Base-by-base conservation (phyloP, 2,888 invertebrate species). In the Nomada hirtipes region DNA sequence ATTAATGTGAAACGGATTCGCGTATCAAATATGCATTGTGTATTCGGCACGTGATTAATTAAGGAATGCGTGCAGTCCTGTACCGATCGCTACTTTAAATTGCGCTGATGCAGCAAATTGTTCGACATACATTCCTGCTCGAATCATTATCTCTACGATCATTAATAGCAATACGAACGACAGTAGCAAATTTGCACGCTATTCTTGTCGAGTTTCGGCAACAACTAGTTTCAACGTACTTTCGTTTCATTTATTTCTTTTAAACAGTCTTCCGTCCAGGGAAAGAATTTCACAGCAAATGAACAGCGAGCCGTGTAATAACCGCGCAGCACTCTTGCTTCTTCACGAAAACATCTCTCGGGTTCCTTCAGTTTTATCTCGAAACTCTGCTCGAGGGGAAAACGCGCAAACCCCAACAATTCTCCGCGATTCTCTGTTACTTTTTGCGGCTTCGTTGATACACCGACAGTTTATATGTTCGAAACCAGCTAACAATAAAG, bases 41-140 rank as follows among this genome's bases (percentile, higher is more conserved):
- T 47, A 52, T 23, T n/a, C 2, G 15, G 11, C n/a, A 52, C 50
- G 26, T 50, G 65, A 67, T 79, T 74, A 81, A 81, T 81, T 55
- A 70, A 70, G 65, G 18, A 65, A 60, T 36, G 18, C 36, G 26
- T 50, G 57, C 9, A 36, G 36, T 36, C 23, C 7, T 55, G n/a
- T 10, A 23, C 10, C 59, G 18, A 60, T 36, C 64, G 44, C 57
- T 50, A 36, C 63, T 68, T 69, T 68, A 63, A 72, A 59, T 79
- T 67, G 36, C 4, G 0, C 13, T 0, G 2, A 47, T 11, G 42
- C 3, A 13, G 26, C 47, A 9, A 42, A 79, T 79, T 47, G 55
- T 78, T 42, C 47, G n/a, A 20, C 20, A 13, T 26, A 20, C 42
- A 10, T 53, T 68, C 13, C 2, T 29, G 4, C 29, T 13, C 29